Conservation (phyloP, 2,113 vertebrate genomes). For the Heloderma charlesbogerti region DNA sequence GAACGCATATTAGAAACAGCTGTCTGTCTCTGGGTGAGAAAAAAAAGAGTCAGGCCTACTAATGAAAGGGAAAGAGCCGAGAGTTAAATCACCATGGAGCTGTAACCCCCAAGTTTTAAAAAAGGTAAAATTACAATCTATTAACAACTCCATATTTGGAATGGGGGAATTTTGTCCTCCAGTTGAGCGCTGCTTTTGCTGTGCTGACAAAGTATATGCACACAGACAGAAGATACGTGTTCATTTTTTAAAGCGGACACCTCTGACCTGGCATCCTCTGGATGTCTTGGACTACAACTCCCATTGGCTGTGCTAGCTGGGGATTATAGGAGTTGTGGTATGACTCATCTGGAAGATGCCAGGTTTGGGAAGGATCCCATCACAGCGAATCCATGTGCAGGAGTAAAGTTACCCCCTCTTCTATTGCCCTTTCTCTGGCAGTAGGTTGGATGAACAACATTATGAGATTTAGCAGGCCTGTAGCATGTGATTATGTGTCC, state of each 20-base stretch:
- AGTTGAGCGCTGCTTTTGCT: background rate
- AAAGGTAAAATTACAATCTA: background rate
- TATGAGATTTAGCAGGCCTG: background rate
- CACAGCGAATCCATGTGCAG: background rate
- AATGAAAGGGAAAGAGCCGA: constrained; percentile 1
- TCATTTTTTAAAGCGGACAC: background rate
- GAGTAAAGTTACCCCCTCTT: background rate
- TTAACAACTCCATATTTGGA: background rate
- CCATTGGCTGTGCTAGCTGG: too few species aligned
- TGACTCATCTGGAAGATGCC: background rate
- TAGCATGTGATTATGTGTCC: background rate
- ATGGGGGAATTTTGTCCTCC: background rate
- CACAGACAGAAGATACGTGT: background rate
- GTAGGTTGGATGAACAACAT: background rate
- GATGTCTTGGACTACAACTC: background rate
- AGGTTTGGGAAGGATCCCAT: background rate
- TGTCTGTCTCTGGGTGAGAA: constrained; percentile 13
- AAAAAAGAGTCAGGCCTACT: background rate
- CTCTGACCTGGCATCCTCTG: background rate
- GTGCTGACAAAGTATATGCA: background rate
- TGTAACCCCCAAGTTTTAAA: background rate
- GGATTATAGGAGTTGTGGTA: too few species aligned
- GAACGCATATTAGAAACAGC: constrained; percentile 38
- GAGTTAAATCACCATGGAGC: background rate
- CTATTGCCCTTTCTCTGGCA: fast-evolving